phyloP scores from a whole-genome alignment of 2,888 invertebrate genomes.

The Caenorhabditis sp. region DNA sequence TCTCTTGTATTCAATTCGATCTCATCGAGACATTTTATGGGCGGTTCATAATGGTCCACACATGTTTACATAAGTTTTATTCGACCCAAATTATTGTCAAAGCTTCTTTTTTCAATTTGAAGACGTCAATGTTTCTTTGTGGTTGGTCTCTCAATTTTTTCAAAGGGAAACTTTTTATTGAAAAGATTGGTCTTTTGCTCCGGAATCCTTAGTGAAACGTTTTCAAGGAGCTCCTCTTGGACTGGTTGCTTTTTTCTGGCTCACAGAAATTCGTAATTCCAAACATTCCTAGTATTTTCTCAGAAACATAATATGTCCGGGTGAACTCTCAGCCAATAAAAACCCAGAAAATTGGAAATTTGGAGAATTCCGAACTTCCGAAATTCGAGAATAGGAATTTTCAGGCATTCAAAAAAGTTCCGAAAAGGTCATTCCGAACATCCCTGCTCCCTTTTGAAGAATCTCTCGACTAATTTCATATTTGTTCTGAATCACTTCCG shows the following conservation, averaged over 20 bases:
- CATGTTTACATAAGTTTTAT: background rate
- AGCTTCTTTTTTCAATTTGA: background rate
- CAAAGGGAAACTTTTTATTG: constrained; percentile 1
- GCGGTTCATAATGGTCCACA: constrained; percentile 22
- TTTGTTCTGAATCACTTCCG: background rate
- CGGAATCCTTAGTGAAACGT: background rate
- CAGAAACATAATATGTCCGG: no score
- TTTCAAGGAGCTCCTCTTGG: background rate
- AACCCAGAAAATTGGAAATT: no score
- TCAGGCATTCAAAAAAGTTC: no score
- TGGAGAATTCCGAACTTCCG: no score
- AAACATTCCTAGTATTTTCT: no score
- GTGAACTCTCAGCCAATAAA: no score
- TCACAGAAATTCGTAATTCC: no score
- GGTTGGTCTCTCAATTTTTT: constrained; percentile 11
- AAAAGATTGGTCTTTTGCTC: constrained; percentile 5
- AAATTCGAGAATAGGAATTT: no score
- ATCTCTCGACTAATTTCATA: background rate
- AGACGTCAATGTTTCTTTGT: constrained; percentile 12
- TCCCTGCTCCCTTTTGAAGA: background rate
- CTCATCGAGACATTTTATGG: constrained; percentile 1
- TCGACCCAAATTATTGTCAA: constrained; percentile 1
- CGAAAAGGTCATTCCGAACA: no score
- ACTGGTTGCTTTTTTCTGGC: background rate
- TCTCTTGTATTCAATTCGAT: background rate